Percentiles rank a stretch among this genome's conserved stretches.
These are phyloP conservation scores for Chirona hameri DNA, from an alignment of 2,888 invertebrate species.

Conservation along the genomic window DNA sequence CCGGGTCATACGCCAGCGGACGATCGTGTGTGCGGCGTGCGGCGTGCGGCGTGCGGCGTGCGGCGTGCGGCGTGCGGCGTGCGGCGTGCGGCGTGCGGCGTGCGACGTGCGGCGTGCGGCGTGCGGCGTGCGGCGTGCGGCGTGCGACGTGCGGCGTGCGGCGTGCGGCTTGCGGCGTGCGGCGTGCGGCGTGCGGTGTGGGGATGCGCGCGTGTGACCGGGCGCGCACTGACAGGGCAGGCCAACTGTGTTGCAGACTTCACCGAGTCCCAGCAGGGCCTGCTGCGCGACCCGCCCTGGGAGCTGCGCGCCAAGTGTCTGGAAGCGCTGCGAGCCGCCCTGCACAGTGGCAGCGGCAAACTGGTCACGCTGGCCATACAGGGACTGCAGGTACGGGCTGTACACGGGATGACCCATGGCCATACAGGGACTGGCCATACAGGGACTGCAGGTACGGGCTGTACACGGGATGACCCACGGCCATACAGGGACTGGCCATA, in stretches of 20 bases:
- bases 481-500: too few relatives aligned
- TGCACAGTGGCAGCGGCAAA: slow-evolving; percentile 55
- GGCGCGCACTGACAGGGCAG: not conserved
- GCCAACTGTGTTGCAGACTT: slow-evolving; percentile 58
- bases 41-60: not conserved
- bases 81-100: not conserved
- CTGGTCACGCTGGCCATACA: slow-evolving; percentile 37
- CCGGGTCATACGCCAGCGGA: too few relatives aligned
- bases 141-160: not conserved
- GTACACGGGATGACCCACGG: too few relatives aligned
- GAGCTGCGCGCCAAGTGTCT: slow-evolving; percentile 81
- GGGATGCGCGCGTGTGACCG: slow-evolving; percentile 22
- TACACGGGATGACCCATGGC: too few relatives aligned
- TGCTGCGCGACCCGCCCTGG: slow-evolving; percentile 69
- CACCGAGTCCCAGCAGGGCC: slow-evolving; percentile 73
- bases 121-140: not conserved
- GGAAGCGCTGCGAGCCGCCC: slow-evolving; percentile 74
- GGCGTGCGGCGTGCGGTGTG: not conserved
- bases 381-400: slow-evolving; percentile 33
- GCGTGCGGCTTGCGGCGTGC: not conserved
- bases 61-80: not conserved
- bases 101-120: not conserved
- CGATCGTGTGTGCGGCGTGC: not conserved
- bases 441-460: slow-evolving; percentile 33
- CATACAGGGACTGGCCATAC: slow-evolving; percentile 38